Conservation (phyloP, 2,888 invertebrate species). For the Folsomia candida region DNA sequence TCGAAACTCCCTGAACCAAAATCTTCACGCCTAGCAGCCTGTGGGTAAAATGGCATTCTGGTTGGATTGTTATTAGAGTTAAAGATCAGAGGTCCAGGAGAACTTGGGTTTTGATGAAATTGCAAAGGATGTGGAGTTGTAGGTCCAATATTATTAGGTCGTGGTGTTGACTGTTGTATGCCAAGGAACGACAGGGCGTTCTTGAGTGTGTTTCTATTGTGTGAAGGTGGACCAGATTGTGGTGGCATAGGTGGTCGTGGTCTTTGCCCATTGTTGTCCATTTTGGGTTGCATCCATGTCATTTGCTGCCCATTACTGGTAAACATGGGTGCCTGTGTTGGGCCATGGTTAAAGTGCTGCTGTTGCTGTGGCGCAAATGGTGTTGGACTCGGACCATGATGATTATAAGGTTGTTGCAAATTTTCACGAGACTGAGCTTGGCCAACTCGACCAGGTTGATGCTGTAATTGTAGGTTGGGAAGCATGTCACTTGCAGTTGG, state of each 20-base stretch:
- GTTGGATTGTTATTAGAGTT: too few species aligned
- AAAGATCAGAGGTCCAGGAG: not conserved
- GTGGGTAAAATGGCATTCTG: not conserved
- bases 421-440: not conserved
- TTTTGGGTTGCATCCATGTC: not conserved
- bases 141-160: slow-evolving; percentile 7
- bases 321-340: too few species aligned
- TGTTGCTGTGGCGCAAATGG: not conserved
- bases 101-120: not conserved
- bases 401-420: slow-evolving; percentile 6
- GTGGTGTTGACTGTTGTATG: slow-evolving; percentile 22
- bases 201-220: slow-evolving; percentile 37
- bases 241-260: slow-evolving; percentile 12
- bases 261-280: not conserved
- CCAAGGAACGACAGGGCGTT: slow-evolving; percentile 48
- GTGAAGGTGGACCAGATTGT: too few species aligned
- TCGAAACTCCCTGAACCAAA: too few species aligned
- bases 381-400: not conserved
- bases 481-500: not conserved
- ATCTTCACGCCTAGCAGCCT: not conserved
- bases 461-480: not conserved
- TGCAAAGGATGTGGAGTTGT: slow-evolving; percentile 16
- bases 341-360: too few species aligned
- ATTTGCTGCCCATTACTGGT: not conserved
- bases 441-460: not conserved